phyloP scores from a whole-genome alignment of 2,888 invertebrate genomes.

The Drosophila formosana region DNA sequence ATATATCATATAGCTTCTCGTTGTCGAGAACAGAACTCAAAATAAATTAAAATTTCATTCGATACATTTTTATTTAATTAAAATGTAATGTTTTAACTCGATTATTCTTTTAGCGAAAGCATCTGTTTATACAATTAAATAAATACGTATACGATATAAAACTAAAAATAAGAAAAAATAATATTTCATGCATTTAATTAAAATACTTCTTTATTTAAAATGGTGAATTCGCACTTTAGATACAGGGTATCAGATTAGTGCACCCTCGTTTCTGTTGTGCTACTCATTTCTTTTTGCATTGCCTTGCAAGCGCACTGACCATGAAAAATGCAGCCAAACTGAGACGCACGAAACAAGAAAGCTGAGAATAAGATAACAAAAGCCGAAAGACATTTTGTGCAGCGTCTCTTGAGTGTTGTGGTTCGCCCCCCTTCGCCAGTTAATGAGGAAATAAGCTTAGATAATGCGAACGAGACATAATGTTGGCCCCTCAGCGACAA shows the following conservation, averaged over 20 bases:
- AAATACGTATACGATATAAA: too few relatives aligned
- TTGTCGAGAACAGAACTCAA: too few relatives aligned
- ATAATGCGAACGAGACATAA: conserved; percentile 67
- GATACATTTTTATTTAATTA: too few relatives aligned
- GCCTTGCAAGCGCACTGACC: conserved; percentile 57
- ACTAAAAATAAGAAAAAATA: too few relatives aligned
- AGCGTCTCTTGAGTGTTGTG: conserved; percentile 48
- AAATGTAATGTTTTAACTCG: too few relatives aligned
- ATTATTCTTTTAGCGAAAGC: too few relatives aligned
- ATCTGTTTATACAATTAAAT: too few relatives aligned
- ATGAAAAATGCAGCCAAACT: conserved; percentile 68
- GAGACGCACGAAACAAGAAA: conserved; percentile 42
- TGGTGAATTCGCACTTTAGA: background rate
- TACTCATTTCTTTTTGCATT: background rate
- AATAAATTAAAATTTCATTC: too few relatives aligned
- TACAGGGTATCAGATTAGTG: conserved; percentile 13
- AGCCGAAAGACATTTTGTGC: conserved; percentile 58
- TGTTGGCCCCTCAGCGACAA: conserved; percentile 32
- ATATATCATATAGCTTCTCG: too few relatives aligned
- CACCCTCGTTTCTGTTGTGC: background rate
- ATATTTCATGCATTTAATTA: too few relatives aligned
- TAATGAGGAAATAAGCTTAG: conserved; percentile 80
- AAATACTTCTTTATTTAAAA: too few relatives aligned
- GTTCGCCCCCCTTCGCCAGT: conserved; percentile 31
- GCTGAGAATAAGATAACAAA: conserved; percentile 65